Percentiles rank a stretch among this genome's conserved stretches.
phyloP scores from a whole-genome alignment of 2,888 invertebrate species.

The Volucella inanis region DNA sequence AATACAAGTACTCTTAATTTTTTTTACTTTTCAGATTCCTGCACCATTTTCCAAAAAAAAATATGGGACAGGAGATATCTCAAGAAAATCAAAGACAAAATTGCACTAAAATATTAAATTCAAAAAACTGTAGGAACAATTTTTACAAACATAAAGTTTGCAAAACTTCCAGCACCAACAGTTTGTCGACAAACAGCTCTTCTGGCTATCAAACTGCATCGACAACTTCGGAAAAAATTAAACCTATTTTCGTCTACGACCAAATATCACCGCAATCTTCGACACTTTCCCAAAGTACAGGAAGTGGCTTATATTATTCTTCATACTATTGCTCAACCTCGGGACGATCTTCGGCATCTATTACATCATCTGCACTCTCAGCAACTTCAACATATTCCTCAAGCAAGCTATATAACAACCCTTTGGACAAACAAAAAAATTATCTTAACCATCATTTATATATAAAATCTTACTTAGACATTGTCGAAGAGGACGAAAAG shows the following conservation, averaged over 20 bases:
- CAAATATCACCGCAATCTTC: conserved; percentile 66
- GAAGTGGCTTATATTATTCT: conserved; percentile 81
- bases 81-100: conserved; percentile 79
- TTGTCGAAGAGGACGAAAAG: conserved; percentile 84
- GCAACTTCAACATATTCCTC: conserved; percentile 82
- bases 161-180: conserved; percentile 75
- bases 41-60: conserved; percentile 78
- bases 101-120: conserved; percentile 77
- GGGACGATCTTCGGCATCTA: conserved; percentile 81
- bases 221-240: conserved; percentile 78
- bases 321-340: conserved; percentile 80
- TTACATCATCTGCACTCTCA: conserved; percentile 81
- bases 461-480: conserved; percentile 85
- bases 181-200: conserved; percentile 77
- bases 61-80: conserved; percentile 84
- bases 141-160: conserved; percentile 61
- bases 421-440: conserved; percentile 81
- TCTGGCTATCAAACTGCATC: conserved; percentile 75
- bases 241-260: conserved; percentile 64
- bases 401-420: conserved; percentile 79
- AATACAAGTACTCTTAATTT: not conserved
- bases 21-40: conserved; percentile 76
- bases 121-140: conserved; percentile 66
- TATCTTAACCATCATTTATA: conserved; percentile 85
- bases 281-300: conserved; percentile 78